Base-by-base conservation (phyloP, 2,888 invertebrate genomes). In the Sarcophaga rosellei region DNA sequence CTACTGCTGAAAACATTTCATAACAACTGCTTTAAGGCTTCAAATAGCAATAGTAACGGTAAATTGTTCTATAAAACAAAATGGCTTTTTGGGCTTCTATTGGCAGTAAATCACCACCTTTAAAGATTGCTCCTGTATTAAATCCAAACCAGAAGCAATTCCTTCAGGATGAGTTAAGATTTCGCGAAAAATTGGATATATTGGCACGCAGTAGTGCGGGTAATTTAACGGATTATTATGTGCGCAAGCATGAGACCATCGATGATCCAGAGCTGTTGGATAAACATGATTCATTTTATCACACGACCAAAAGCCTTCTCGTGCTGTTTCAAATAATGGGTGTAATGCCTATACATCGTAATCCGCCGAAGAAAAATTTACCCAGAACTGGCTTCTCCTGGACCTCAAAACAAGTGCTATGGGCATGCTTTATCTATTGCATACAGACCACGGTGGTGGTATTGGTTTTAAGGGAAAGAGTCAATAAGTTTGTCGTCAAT, bases 311-410 rank as follows among this genome's bases (percentile, higher is more conserved):
- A 91, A 96, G 96, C 89, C 92, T 96, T 65, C 91, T 96, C 87
- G 95, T 95, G 0, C 92, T 96, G 5, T 96, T 96, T 89, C 96
- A 96, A 91, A 95, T 96, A 63, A 96, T 96, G 96, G 96, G 96
- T 4, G 94, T 96, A 0, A 96, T 96, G 96, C 96, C 96, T 0
- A 95, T 96, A 63, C 95, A 96, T 94, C 94, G 96, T 65, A 95
- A 95, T 69, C 94, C 95, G 3, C 94, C 93, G 89, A 93, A 93
- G 90, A 81, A 92, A 90, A 92, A 94, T 92, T 76, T 94, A 91
- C 85, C 93, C 88, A 89, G 95, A 0, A 95, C 95, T 0, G 95
- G 95, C 17, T 95, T 92, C 89, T 94, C 94, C 74, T 96, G 96
- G 95, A 94, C 94, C 85, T 96, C 96, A 0, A 95, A 94, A 87